Base-by-base conservation (phyloP, 1,140 invertebrate genomes). In the Temnothorax nylanderi region DNA sequence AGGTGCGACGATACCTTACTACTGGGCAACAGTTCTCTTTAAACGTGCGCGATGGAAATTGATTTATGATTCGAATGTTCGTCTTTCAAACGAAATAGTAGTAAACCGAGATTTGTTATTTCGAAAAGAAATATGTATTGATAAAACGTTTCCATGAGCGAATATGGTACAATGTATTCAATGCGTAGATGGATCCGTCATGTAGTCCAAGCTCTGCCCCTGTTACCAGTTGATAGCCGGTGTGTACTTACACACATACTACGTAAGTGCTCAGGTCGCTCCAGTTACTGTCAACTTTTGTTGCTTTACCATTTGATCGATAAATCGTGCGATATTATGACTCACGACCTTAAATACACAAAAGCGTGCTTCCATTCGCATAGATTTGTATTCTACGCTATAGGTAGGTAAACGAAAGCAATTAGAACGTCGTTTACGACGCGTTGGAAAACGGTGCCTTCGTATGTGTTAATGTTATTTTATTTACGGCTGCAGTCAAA, bases 251-350 rank as follows among this genome's bases (percentile, higher is more conserved):
- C 37, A 47, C n/a, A 41, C 13, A 54, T 47, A 21, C 16, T 49
- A 37, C 44, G 69, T 37, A 60, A 84, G 41, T 65, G 41, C 47
- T 11, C 64, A 32, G n/a, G 71, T 26, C 56, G 72, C 44, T 85
- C 47, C 41, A 85, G 86, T 75, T 85, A 75, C 58, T 60, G 51
- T 74, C 58, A 82, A 76, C 71, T 76, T 88, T 87, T 87, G 62
- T 78, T 75, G 60, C 67, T 75, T 72, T 60, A 32, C 76, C 41
- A 74, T 64, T 67, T 58, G 85, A 87, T 88, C 87, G 62, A 88
- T 88, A 88, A 88, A 88, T 88, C 64, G 85, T 18, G 37, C 75
- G 87, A 67, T 87, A 81, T 88, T 88, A 74, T 62, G 67, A 74
- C 54, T 82, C 67, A 37, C 67, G 67, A 75, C 69, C 56, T 84